Base-by-base conservation (phyloP, 1,140 invertebrate genomes). In the Orchesella cincta region DNA sequence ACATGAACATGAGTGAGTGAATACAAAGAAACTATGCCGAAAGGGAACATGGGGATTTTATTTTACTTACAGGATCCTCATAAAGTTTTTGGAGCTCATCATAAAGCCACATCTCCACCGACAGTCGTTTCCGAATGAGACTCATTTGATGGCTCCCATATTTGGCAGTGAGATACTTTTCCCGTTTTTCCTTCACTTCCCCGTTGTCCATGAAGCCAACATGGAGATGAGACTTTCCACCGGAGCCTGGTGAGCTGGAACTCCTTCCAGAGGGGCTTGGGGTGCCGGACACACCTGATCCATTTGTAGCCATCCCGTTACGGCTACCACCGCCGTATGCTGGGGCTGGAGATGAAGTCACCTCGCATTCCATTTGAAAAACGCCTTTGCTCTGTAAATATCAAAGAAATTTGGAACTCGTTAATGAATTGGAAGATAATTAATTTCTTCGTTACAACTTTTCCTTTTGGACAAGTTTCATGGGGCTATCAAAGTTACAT, bases 91-190 rank as follows among this genome's bases (percentile, higher is more conserved):
- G 93, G 76, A 98, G 88, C 86, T 97, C 92, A 84, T 98, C 95
- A 86, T 96, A 97, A 54, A 98, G 90, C 96, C 96, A 98, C 93
- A 98, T 97, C 87, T 98, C 96, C 14, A 98, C 96, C 16, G 93
- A 92, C 76, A 98, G 88, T 84, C 96, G 88, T 87, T 98, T 98
- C 81, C 95, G 90, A 83, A 98, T 98, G 78, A 98, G 90, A 83
- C 92, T 94, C 96, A 98, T 98, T 88, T 98, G 96, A 88, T 98
- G 96, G 79, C 93, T 93, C 75, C 95, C 95, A 84, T 98, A 98
- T 86, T 98, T 98, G 78, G 96, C 95, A 39, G 96, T 98, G 78
- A 98, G 90, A 86, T 97, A 98, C 86, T 97, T 96, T 86, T 97
- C 94, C 39, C 93, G 87, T 26, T 93, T 89, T 85, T 95, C 93